phyloP scores from a whole-genome alignment of 2,797 vertebrate species.

The Propithecus deckenii region DNA sequence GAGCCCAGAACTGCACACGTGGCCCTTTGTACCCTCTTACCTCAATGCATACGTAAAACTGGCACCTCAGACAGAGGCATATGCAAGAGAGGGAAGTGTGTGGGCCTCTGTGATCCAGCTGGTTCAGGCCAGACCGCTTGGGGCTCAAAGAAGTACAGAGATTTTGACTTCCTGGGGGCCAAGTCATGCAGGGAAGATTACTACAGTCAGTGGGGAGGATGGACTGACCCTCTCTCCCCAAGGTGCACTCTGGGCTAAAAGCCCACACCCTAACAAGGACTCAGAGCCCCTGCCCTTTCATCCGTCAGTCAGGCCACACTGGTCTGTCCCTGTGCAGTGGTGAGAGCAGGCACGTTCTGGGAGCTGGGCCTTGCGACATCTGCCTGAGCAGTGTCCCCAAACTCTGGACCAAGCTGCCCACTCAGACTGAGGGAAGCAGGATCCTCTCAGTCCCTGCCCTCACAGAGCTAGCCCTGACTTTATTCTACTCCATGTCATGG shows the following conservation, averaged over 20 bases:
- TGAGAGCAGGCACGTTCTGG: background rate
- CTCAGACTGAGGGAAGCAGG: background rate
- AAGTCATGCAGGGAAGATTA: background rate
- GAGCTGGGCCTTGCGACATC: background rate
- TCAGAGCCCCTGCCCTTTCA: background rate
- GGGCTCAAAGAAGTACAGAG: background rate
- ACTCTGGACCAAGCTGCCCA: background rate
- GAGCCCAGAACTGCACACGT: constrained; percentile 23
- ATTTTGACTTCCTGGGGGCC: background rate
- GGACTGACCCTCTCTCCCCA: background rate
- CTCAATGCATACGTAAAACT: constrained; percentile 27
- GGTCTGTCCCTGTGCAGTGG: background rate
- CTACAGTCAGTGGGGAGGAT: background rate
- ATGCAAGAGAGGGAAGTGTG: background rate
- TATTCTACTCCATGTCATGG: background rate
- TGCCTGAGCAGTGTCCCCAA: background rate
- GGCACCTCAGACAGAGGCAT: background rate
- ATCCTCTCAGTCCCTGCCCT: background rate
- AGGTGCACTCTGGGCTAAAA: background rate
- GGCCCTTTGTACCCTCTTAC: constrained; percentile 29
- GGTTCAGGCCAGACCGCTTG: constrained; percentile 31
- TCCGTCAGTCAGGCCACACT: background rate
- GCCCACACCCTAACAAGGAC: background rate
- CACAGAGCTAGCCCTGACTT: background rate
- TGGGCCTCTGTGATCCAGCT: constrained; percentile 54